Evolutionary conservation across 2,113 vertebrate genomes (phyloP).

Genomic region (Grantiella picta): DNA sequence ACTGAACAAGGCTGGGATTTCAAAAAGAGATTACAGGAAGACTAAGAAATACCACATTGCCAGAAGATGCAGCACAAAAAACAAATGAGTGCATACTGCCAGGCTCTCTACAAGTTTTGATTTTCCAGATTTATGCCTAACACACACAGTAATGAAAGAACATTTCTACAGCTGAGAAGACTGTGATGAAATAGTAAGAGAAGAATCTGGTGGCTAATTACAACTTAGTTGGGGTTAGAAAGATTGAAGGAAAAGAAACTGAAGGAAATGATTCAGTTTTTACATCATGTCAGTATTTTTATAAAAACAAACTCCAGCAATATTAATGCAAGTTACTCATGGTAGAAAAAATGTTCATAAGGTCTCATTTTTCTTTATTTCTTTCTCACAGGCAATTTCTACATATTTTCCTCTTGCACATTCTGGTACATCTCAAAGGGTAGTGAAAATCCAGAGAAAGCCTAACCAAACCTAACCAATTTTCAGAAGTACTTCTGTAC

Average conservation of each 20-base stretch:
- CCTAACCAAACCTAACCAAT: not conserved
- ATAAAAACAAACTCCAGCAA: not conserved
- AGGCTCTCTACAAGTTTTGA: not conserved
- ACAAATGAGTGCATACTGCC: accelerated
- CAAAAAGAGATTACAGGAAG: not conserved
- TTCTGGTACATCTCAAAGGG: not conserved
- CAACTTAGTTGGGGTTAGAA: not conserved
- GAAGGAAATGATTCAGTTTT: not conserved
- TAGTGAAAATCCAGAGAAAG: not conserved
- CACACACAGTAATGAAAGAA: not conserved
- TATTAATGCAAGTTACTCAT: not conserved
- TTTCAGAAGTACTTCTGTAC: not conserved
- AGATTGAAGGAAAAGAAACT: not conserved
- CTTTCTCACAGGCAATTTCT: not conserved
- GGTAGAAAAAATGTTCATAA: not conserved
- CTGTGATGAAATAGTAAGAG: not conserved
- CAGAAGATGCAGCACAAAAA: not conserved
- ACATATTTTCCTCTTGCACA: not conserved
- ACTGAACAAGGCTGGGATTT: not conserved
- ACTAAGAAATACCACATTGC: not conserved
- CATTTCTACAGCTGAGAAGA: not conserved
- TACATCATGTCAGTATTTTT: not conserved
- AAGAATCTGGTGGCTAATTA: not conserved
- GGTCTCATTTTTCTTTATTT: not conserved
- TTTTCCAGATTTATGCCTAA: not conserved